Conservation (phyloP, 2,113 vertebrate species). For the Ancistrus triradiatus region DNA sequence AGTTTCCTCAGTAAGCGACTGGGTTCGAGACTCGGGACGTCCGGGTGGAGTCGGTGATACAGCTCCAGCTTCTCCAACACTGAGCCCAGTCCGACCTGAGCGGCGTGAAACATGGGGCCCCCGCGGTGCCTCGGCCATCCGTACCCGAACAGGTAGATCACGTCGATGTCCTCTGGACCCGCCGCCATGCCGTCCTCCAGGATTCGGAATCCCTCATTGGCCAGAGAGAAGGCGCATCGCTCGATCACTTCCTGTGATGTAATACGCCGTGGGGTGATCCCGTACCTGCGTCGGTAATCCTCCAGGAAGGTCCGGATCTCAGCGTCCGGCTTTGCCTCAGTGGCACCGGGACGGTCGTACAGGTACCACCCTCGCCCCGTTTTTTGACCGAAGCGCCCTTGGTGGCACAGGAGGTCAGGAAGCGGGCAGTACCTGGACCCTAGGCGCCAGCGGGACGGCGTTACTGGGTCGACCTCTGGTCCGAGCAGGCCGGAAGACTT, state of each 20-base stretch:
- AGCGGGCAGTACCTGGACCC: slow-evolving; percentile 79
- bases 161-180: slow-evolving; percentile 83
- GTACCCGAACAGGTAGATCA: slow-evolving; percentile 83
- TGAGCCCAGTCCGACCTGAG: slow-evolving; percentile 70
- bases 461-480: slow-evolving; percentile 49
- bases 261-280: slow-evolving; percentile 65
- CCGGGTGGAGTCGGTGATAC: slow-evolving; percentile 72
- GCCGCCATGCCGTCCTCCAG: slow-evolving; percentile 81
- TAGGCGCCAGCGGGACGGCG: slow-evolving; percentile 57
- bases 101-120: slow-evolving; percentile 89
- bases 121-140: slow-evolving; percentile 84
- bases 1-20: slow-evolving; percentile 76
- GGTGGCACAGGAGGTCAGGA: slow-evolving; percentile 82
- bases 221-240: slow-evolving; percentile 78
- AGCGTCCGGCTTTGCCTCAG: slow-evolving; percentile 70
- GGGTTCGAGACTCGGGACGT: slow-evolving; percentile 76
- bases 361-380: slow-evolving; percentile 82
- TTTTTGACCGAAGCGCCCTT: slow-evolving; percentile 84
- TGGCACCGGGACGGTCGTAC: slow-evolving; percentile 76
- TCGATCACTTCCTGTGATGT: slow-evolving; percentile 81
- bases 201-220: slow-evolving; percentile 85
- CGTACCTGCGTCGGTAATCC: slow-evolving; percentile 69
- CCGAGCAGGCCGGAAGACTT: slow-evolving; percentile 68
- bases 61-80: slow-evolving; percentile 77
- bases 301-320: slow-evolving; percentile 76